A percentile compares a stretch with the other conserved stretches of the same genome.
These are phyloP conservation scores for Oncopodura yosiiana DNA, from an alignment of 1,140 invertebrate genomes.

Conservation along the genomic window DNA sequence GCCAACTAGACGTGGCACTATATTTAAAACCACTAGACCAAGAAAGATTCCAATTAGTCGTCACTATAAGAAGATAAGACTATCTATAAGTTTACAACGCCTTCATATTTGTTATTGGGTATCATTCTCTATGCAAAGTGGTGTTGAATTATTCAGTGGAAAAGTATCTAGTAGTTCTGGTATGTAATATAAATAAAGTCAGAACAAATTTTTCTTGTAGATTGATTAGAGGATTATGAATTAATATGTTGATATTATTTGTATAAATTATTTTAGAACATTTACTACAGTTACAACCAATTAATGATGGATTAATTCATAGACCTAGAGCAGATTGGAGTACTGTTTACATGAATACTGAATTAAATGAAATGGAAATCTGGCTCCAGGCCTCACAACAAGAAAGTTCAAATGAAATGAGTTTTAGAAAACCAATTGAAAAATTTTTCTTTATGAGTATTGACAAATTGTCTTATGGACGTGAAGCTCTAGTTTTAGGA, in stretches of 20 bases:
- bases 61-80: conserved; percentile 79
- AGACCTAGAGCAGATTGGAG: conserved; percentile 81
- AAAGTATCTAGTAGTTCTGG: conserved; percentile 69
- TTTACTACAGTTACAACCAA: conserved; percentile 59
- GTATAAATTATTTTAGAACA: conserved; percentile 50
- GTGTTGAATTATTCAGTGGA: conserved; percentile 81
- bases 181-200: conserved; percentile 19
- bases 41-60: conserved; percentile 82
- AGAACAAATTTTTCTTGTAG: background rate
- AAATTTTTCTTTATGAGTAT: conserved; percentile 85
- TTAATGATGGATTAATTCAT: conserved; percentile 74
- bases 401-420: conserved; percentile 39
- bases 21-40: conserved; percentile 74
- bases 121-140: conserved; percentile 91
- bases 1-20: conserved; percentile 75
- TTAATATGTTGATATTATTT: conserved; percentile 36
- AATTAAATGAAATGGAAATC: conserved; percentile 78
- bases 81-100: conserved; percentile 74
- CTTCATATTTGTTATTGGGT: conserved; percentile 97
- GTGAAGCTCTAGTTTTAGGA: conserved; percentile 48
- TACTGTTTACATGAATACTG: conserved; percentile 83
- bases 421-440: conserved; percentile 55
- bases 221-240: conserved; percentile 12
- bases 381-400: conserved; percentile 74
- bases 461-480: conserved; percentile 68